Percentiles rank a stretch among this genome's conserved stretches.
Conservation (phyloP, 1,140 invertebrate genomes). For the Drosophila littoralis region DNA sequence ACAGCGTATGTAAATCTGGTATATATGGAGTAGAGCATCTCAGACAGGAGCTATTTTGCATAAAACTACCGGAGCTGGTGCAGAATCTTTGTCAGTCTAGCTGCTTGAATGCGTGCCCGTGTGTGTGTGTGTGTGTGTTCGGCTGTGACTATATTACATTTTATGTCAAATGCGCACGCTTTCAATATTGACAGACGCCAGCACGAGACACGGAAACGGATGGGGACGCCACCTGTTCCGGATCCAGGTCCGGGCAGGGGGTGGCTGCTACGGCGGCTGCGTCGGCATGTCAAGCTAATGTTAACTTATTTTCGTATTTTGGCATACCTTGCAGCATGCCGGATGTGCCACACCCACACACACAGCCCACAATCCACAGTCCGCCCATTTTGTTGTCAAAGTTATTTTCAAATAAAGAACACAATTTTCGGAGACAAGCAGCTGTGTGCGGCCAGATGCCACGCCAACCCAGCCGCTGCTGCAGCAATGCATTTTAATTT, state of each 20-base stretch:
- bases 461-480: conserved; percentile 21
- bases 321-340: conserved; percentile 46
- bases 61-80: conserved; percentile 31
- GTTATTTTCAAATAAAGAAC: conserved; percentile 61
- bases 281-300: conserved; percentile 69
- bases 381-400: neutral
- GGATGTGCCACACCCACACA: conserved; percentile 23
- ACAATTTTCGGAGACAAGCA: conserved; percentile 37
- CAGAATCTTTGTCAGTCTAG: conserved; percentile 25
- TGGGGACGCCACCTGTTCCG: conserved; percentile 62
- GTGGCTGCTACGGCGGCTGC: neutral
- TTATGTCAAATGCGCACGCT: conserved; percentile 78
- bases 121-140: conserved; percentile 30
- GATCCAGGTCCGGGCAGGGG: neutral
- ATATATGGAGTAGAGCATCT: conserved; percentile 3
- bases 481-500: conserved; percentile 13
- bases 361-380: neutral
- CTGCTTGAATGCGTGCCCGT: neutral
- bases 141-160: conserved; percentile 76
- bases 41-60: conserved; percentile 41
- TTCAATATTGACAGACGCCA: conserved; percentile 75
- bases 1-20: neutral
- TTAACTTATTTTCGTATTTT: conserved; percentile 72
- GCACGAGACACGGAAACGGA: conserved; percentile 34
- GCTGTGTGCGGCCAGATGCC: neutral